phyloP scores from a whole-genome alignment of 92 coral and sea anemone genomes.

The Epizoanthus stellaris region DNA sequence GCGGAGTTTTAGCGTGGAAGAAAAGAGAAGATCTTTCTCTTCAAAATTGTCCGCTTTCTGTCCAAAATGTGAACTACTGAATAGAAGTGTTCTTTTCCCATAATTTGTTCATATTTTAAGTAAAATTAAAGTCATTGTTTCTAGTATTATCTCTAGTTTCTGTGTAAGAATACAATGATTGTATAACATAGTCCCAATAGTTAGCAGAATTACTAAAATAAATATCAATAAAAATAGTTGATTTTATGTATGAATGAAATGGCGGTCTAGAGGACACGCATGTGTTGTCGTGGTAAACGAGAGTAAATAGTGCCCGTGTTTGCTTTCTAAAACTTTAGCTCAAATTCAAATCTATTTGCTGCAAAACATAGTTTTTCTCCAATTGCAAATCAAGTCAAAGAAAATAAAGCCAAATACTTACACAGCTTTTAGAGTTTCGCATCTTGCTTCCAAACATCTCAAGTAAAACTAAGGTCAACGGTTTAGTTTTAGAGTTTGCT shows the following conservation, averaged over 20 bases:
- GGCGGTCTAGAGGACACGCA: background rate
- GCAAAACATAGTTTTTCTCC: background rate
- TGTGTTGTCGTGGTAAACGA: background rate
- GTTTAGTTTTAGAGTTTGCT: background rate
- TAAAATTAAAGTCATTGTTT: no score
- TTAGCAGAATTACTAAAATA: background rate
- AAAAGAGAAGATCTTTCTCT: no score
- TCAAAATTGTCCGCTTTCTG: no score
- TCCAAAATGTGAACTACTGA: no score
- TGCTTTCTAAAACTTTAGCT: background rate
- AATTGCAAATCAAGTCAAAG: background rate
- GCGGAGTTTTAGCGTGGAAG: no score
- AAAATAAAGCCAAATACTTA: slow-evolving; percentile 4
- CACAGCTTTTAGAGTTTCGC: slow-evolving; percentile 3
- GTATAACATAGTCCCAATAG: background rate
- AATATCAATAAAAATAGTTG: background rate
- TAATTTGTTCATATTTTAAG: no score
- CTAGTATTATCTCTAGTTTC: no score
- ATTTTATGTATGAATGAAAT: background rate
- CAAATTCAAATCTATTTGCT: background rate
- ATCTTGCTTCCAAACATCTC: background rate
- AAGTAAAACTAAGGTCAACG: slow-evolving; percentile 11
- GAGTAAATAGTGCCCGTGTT: background rate
- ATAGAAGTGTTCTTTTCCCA: no score
- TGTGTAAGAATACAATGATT: background rate